Evolutionary conservation across 2,113 vertebrate species (phyloP), one percentile per base, ranked within the genome.

Genomic region (Nannobrachium achirus): DNA sequence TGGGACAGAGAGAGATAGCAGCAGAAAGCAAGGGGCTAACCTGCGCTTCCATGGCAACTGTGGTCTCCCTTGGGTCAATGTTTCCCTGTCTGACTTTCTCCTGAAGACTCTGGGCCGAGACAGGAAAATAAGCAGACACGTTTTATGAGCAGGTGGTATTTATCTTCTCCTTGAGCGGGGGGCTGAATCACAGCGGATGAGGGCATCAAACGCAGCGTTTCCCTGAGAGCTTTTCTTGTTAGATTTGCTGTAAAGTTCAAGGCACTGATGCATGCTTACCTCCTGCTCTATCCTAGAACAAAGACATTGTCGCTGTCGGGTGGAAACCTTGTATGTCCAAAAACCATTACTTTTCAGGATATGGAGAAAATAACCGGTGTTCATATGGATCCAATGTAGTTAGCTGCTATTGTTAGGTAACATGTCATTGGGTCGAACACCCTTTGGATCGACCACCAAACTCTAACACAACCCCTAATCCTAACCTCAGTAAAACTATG

Each of bases 21-120:
- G 48, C 14, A 10, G 14, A 19, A 33, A 1, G 45, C 5, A 39
- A 41, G 1, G 20, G 52, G 66, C 89, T 76, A 57, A 97, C 95
- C 95, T 96, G 95, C 0, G 95, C 95, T 78, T 94, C 93, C 80
- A 93, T 89, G 50, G 95, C 95, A 76, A 94, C 92, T 45, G 90
- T 76, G 59, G 81, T 74, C 81, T 98, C 96, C 10, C 89, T 83
- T 0, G 92, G 92, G 33, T 96, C 94, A 50, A 96, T 82, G 91
- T 96, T 98, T 40, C 95, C 95, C 14, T 92, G 91, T 41, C 81
- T 86, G 7, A 96, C 80, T 72, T 95, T 95, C 50, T 92, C 81
- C 0, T 95, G 91, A 18, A 98, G 93, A 57, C 87, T 91, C 94
- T 95, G 63, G 5, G 59, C 39, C 45, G 14, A 53, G n/a, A 40